Evolutionary conservation across 2,113 vertebrate species (phyloP).

Genomic region (Herpetotheres cachinnans): DNA sequence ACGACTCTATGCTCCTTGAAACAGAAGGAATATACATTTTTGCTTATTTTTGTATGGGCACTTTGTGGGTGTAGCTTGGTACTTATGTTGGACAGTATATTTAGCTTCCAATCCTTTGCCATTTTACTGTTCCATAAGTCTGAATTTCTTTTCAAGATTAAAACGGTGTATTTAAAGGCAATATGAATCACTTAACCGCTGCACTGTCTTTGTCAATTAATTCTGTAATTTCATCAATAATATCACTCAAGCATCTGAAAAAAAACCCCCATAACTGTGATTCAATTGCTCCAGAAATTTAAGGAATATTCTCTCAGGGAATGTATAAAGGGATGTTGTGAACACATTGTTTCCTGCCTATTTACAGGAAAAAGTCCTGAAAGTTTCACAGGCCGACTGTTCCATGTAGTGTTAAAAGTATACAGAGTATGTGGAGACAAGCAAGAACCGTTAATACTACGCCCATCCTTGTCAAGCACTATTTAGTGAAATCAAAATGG

Average conservation of each 20-base stretch:
- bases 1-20: not conserved
- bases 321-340: not conserved
- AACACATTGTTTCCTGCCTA: not conserved
- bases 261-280: not conserved
- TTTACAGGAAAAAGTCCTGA: not conserved
- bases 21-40: not conserved
- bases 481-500: constrained; percentile 22
- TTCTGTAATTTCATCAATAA: not conserved
- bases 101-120: not conserved
- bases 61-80: not conserved
- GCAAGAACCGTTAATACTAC: not conserved
- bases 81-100: not conserved
- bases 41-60: not conserved
- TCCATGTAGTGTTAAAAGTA: not conserved
- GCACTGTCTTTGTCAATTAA: not conserved
- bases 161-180: not conserved
- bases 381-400: not conserved
- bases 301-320: not conserved
- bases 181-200: not conserved
- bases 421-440: not conserved
- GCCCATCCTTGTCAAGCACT: not conserved
- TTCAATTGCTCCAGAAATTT: not conserved
- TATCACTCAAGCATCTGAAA: not conserved
- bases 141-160: not conserved
- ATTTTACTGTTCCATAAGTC: not conserved